These are phyloP conservation scores for Drosophila fuyamai DNA, from an alignment of 1,140 invertebrate species.

Conservation along the genomic window DNA sequence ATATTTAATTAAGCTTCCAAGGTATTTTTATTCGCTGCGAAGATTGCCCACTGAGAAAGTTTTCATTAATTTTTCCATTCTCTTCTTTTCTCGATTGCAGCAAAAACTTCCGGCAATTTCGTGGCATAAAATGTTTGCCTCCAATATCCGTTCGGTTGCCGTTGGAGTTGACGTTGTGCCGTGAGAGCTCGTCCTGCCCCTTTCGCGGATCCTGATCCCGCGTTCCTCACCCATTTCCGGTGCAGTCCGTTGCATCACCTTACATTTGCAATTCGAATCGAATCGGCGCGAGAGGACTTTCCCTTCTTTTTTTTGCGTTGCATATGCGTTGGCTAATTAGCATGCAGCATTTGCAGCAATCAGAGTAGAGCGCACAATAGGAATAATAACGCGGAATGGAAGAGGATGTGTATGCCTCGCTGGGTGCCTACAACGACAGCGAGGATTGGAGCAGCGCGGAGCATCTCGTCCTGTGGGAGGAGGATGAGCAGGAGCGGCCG, in stretches of 20 bases:
- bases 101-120: constrained; percentile 66
- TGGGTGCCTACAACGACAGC: constrained; percentile 64
- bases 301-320: constrained; percentile 23
- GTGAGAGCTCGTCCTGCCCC: constrained; percentile 17
- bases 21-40: background rate
- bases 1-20: background rate
- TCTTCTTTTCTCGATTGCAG: constrained; percentile 46
- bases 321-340: constrained; percentile 73
- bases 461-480: constrained; percentile 50
- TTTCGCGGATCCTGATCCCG: constrained; percentile 13
- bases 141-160: constrained; percentile 68
- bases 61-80: constrained; percentile 22
- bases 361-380: constrained; percentile 41
- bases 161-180: constrained; percentile 19
- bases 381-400: constrained; percentile 66
- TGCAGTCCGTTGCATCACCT: constrained; percentile 22
- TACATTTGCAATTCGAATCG: constrained; percentile 65
- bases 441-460: constrained; percentile 59
- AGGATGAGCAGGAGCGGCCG: constrained; percentile 17
- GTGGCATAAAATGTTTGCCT: constrained; percentile 77
- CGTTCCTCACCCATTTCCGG: constrained; percentile 49
- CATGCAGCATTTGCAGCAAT: constrained; percentile 47
- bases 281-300: constrained; percentile 20
- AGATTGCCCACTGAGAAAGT: constrained; percentile 20
- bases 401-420: constrained; percentile 74